These are phyloP conservation scores for Antedon mediterranea DNA, from an alignment of 53 echinoderm and acorn worm genomes.

Conservation along the genomic window DNA sequence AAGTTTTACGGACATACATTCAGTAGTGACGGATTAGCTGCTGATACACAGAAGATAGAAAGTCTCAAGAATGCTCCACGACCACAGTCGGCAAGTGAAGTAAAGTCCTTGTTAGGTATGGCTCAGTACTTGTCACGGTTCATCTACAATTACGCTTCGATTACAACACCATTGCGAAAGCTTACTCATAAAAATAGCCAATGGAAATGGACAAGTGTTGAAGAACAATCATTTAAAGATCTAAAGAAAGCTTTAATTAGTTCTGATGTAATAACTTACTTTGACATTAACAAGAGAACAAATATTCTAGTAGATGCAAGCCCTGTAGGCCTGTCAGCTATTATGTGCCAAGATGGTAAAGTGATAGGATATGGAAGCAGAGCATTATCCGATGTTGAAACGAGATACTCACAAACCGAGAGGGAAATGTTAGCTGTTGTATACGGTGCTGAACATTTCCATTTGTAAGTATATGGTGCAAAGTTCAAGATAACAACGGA, in stretches of 20 bases:
- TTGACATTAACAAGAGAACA: conserved; percentile 19
- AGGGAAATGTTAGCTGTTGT: conserved; percentile 38
- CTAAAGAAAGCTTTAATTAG: conserved; percentile 23
- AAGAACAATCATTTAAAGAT: conserved; percentile 10
- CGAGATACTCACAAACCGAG: conserved; percentile 44
- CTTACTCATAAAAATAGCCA: conserved; percentile 27
- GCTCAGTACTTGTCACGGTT: conserved; percentile 32
- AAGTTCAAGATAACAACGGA: not conserved
- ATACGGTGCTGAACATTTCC: conserved; percentile 10
- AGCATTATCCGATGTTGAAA: conserved; percentile 39
- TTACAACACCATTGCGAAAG: conserved; percentile 22
- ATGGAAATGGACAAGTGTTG: conserved; percentile 32
- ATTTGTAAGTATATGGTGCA: conserved; percentile 6
- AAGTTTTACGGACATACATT: not conserved
- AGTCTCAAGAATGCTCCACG: not conserved
- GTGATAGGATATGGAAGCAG: conserved; percentile 29
- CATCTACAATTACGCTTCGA: conserved; percentile 44
- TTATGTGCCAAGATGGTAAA: conserved; percentile 36
- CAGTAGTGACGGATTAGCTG: not conserved
- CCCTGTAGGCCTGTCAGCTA: conserved; percentile 35
- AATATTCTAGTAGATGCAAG: conserved; percentile 43
- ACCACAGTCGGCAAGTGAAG: conserved; percentile 14
- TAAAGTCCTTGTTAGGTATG: conserved; percentile 33
- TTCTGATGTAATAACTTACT: conserved; percentile 32
- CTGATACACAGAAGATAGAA: not conserved